phyloP scores from a whole-genome alignment of 2,888 invertebrate species.

The Caenorhabditis drosophilae region DNA sequence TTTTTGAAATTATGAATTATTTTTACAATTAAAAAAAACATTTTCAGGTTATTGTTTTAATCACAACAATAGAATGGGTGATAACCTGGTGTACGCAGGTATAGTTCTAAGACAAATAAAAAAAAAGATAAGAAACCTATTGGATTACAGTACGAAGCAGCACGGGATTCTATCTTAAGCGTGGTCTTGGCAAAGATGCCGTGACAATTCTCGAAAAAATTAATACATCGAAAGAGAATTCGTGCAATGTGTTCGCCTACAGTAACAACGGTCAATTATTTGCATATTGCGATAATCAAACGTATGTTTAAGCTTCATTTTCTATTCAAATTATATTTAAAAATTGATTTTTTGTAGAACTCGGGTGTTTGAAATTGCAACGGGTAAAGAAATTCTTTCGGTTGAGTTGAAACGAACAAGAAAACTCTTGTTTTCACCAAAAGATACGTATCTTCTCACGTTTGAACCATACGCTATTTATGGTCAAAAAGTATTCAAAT shows the following conservation, averaged over 20 bases:
- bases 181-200: conserved; percentile 48
- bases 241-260: conserved; percentile 61
- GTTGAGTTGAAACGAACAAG: conserved; percentile 57
- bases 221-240: conserved; percentile 45
- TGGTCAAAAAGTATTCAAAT: conserved; percentile 32
- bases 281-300: conserved; percentile 61
- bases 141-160: conserved; percentile 53
- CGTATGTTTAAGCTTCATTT: too few species aligned
- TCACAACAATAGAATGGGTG: conserved; percentile 38
- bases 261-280: conserved; percentile 63
- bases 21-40: too few species aligned
- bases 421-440: conserved; percentile 64
- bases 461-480: conserved; percentile 66
- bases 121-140: not conserved
- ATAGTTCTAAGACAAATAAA: conserved; percentile 6
- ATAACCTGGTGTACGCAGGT: conserved; percentile 57
- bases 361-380: conserved; percentile 55
- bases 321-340: not conserved
- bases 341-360: conserved; percentile 46
- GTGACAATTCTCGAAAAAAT: conserved; percentile 44
- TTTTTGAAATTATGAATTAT: too few species aligned
- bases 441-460: conserved; percentile 57
- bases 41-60: not conserved
- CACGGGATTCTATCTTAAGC: conserved; percentile 52
- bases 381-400: conserved; percentile 51